Evolutionary conservation across 1,140 invertebrate genomes (phyloP), one percentile per base, ranked within the genome.

Genomic region (Drosophila obscura): DNA sequence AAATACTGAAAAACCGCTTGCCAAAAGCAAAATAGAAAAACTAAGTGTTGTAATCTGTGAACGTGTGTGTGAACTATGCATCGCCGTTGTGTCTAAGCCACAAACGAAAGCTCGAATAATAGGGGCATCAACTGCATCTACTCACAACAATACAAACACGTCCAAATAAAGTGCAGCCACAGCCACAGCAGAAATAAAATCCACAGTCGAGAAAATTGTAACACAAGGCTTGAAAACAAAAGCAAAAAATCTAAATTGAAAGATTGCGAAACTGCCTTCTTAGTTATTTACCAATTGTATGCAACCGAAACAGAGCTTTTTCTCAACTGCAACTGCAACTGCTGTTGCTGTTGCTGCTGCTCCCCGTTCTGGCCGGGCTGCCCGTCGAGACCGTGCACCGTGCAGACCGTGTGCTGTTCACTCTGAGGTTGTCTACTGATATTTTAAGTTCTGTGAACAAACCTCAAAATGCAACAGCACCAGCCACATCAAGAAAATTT

Each of bases 371-470:
- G 53, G 16, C 2, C 24, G 41, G 43, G 45, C 48, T 59, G 3
- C 31, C 8, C 31, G 31, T 31, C 31, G 31, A 35, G 9, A 39
- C 35, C 35, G 35, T 11, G 35, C 31, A 31, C 65, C 48, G 13
- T 11, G 41, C 67, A 22, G 45, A 11, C 0, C 22, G 41, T 43
- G 45, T 45, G 55, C 58, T 65, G 41, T 60, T 66, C 55, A 26
- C 45, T 19, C 48, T 50, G 43, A 63, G 73, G 49, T 50, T 67
- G 68, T 41, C 48, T 68, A 72, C 76, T 73, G 62, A 66, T 76
- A 79, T 79, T 88, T 88, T 46, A 68, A 68, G 76, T 88, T 87
- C 71, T 88, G 79, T 76, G 79, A 82, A 88, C 77, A 75, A 72
- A 76, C 61, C 68, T 75, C 41, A 87, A 82, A 82, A 67, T 39